These are phyloP conservation scores for Yponomeuta plumbellus DNA, from an alignment of 2,888 invertebrate genomes.

Conservation along the genomic window DNA sequence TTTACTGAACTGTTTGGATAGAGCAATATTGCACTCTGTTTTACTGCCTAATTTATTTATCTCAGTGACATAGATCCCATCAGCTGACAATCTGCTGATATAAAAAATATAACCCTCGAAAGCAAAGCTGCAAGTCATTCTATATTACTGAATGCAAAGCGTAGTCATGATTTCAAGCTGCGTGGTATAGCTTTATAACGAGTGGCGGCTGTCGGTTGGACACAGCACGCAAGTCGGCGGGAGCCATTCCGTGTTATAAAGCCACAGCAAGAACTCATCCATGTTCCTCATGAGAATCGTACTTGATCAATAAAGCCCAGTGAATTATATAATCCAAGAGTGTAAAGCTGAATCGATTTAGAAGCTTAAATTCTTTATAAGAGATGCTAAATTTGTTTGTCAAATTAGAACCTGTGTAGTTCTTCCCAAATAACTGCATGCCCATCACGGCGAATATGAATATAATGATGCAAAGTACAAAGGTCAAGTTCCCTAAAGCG, in stretches of 20 bases:
- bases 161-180: conserved; percentile 66
- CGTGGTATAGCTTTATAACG: conserved; percentile 73
- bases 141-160: conserved; percentile 75
- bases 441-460: conserved; percentile 99
- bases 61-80: conserved; percentile 65
- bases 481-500: conserved; percentile 95
- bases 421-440: conserved; percentile 95
- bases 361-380: conserved; percentile 58
- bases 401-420: conserved; percentile 83
- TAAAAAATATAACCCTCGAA: conserved; percentile 53
- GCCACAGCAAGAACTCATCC: conserved; percentile 60
- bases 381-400: conserved; percentile 70
- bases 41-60: conserved; percentile 31
- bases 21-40: conserved; percentile 28
- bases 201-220: conserved; percentile 27
- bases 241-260: conserved; percentile 66
- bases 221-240: conserved; percentile 32
- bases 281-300: conserved; percentile 62
- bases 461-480: conserved; percentile 96
- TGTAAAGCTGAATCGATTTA: conserved; percentile 72
- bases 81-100: conserved; percentile 62
- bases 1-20: background rate
- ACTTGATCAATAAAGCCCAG: conserved; percentile 67
- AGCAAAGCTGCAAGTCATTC: conserved; percentile 74
- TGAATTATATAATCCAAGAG: conserved; percentile 65